Evolutionary conservation across 2,888 invertebrate genomes (phyloP), one percentile per base, ranked within the genome.

Genomic region (Drosophila merina): DNA sequence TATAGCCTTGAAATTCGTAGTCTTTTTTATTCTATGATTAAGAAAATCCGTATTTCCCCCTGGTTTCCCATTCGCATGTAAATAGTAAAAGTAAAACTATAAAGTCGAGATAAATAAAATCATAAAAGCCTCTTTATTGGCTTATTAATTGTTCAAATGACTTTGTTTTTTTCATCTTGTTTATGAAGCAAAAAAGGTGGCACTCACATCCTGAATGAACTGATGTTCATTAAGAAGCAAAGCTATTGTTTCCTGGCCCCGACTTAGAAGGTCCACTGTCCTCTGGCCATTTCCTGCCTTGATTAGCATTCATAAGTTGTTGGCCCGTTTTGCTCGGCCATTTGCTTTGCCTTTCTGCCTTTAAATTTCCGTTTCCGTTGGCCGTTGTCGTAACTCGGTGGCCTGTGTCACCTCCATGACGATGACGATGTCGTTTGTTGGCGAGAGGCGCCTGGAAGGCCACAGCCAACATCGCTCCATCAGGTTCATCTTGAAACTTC

Each of bases 331-430:
- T 44, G 8, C 26, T 52, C n/a, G 50, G 45, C 72, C 72, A 36
- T 71, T 70, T 62, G 50, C 40, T 33, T 50, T 71, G 28, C 28
- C 5, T 28, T 28, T 28, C 28, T 28, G 72, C 38, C 62, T 60
- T 62, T 55, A 62, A 71, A 71, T 71, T 70, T 71, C 69, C 72
- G 72, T 10, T 70, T 70, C 72, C 72, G 50, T 44, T 47, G 25
- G n/a, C 25, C 42, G 14, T 9, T 28, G 4, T n/a, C 40, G 26
- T 28, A 12, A 3, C 5, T 14, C 38, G n/a, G 26, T 38, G 5
- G 40, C 12, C 52, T 36, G 71, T 50, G 69, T 71, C 55, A 55
- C 71, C 72, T 71, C 69, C 72, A 62, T 62, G 28, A 45, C 38
- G 50, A 62, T 62, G 28, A 45, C 38, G 50, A 70, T 72, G 50